phyloP scores from a whole-genome alignment of 2,888 invertebrate species.

The Orthosia gothica region DNA sequence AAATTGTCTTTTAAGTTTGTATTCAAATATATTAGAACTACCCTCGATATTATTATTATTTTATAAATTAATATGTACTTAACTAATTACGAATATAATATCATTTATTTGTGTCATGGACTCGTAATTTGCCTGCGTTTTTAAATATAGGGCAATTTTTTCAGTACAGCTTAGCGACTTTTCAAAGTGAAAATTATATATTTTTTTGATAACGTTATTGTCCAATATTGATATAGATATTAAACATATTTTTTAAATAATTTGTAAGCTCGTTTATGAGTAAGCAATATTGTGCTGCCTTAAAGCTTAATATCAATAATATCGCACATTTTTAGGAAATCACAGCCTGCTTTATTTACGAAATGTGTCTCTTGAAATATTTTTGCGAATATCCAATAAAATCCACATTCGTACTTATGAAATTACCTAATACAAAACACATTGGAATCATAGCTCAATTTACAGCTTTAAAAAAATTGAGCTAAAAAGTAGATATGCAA shows the following conservation, averaged over 20 bases:
- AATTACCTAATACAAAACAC: background rate
- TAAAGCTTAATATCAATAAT: background rate
- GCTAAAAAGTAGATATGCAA: background rate
- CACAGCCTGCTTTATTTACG: conserved; percentile 59
- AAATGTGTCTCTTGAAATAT: conserved; percentile 1
- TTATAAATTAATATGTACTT: background rate
- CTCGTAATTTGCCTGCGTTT: conserved; percentile 8
- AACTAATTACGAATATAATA: conserved; percentile 13
- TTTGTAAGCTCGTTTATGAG: conserved; percentile 4
- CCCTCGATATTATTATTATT: conserved; percentile 1
- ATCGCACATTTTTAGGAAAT: conserved; percentile 39
- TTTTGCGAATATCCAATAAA: background rate
- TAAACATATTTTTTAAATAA: conserved; percentile 2
- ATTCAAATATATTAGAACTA: background rate
- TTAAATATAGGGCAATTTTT: background rate
- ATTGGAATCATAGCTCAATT: background rate
- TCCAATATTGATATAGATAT: background rate
- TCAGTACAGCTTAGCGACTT: background rate
- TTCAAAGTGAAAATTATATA: background rate
- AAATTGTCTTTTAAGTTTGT: conserved; percentile 6
- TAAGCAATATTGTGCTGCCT: conserved; percentile 21
- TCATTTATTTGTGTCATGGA: conserved; percentile 26
- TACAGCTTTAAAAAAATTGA: background rate
- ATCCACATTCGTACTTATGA: background rate
- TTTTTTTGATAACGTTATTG: conserved; percentile 7